Evolutionary conservation across 1,140 invertebrate species (phyloP).

Genomic region (Brachionus paranguensis): DNA sequence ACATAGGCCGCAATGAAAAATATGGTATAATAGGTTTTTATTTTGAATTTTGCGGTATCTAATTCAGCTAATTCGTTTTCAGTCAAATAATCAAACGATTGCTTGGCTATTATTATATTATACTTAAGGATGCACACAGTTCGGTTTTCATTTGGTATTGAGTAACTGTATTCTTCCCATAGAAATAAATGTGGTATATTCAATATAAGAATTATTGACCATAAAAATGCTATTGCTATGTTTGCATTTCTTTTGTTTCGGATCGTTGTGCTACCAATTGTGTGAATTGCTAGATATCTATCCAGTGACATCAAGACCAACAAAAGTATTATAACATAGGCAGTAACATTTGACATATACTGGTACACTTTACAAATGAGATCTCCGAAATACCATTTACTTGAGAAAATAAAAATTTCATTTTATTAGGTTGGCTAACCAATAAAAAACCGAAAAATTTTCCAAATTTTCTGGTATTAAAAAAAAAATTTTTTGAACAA

Average conservation of each 20-base stretch:
- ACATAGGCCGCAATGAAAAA: constrained; percentile 58
- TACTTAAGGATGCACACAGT: constrained; percentile 65
- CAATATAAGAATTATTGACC: constrained; percentile 69
- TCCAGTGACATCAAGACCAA: constrained; percentile 90
- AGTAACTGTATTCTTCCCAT: constrained; percentile 58
- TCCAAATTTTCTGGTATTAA: neutral
- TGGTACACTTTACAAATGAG: constrained; percentile 82
- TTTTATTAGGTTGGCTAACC: neutral
- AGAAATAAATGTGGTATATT: constrained; percentile 68
- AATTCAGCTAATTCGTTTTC: neutral
- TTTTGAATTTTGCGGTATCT: constrained; percentile 42
- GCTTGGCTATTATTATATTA: constrained; percentile 43
- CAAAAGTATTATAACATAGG: constrained; percentile 86
- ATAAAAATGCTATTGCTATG: constrained; percentile 64
- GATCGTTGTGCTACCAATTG: constrained; percentile 82
- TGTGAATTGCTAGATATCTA: constrained; percentile 85
- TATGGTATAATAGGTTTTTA: constrained; percentile 49
- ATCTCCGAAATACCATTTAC: constrained; percentile 77
- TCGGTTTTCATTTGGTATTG: constrained; percentile 61
- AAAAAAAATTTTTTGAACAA: neutral
- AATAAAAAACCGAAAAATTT: constrained; percentile 57
- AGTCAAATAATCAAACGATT: neutral
- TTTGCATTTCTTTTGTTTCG: constrained; percentile 78
- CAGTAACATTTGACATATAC: constrained; percentile 64
- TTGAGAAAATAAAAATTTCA: constrained; percentile 41